phyloP scores from a whole-genome alignment of 2,888 invertebrate genomes.

The Dolichopus griseipennis region DNA sequence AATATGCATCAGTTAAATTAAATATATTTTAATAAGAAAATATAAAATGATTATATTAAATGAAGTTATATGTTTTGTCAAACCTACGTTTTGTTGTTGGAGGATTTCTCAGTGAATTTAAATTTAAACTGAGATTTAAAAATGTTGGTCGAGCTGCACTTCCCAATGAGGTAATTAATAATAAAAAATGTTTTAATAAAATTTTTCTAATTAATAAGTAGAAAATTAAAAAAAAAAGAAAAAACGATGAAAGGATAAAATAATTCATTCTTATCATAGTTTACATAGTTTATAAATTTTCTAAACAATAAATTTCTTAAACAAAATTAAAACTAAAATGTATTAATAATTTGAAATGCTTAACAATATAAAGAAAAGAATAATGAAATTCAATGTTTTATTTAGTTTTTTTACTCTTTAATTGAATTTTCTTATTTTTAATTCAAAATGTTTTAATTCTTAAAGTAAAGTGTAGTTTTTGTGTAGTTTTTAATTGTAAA shows the following conservation, averaged over 20 bases:
- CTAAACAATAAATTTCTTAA: constrained; percentile 18
- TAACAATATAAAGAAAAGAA: constrained; percentile 7
- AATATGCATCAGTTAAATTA: too few relatives aligned
- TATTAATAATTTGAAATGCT: background rate
- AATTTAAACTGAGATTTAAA: constrained; percentile 93
- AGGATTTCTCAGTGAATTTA: constrained; percentile 82
- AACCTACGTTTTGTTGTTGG: constrained; percentile 84
- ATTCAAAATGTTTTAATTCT: too few relatives aligned
- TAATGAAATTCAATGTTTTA: background rate
- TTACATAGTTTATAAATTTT: constrained; percentile 13
- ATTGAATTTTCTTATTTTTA: background rate
- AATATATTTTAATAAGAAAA: too few relatives aligned
- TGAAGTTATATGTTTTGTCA: too few relatives aligned
- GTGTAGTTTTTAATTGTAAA: too few relatives aligned
- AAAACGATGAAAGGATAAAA: constrained; percentile 21
- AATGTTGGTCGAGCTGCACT: constrained; percentile 96
- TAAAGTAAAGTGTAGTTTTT: too few relatives aligned
- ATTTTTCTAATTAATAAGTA: constrained; percentile 22
- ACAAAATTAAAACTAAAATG: constrained; percentile 3
- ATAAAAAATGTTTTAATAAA: constrained; percentile 28
- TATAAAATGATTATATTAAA: too few relatives aligned
- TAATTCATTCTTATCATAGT: constrained; percentile 5
- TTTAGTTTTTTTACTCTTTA: background rate
- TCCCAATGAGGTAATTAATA: constrained; percentile 23
- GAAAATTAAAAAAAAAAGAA: constrained; percentile 26